These are phyloP conservation scores for Leucoraja erinaceus DNA, from an alignment of 2,113 vertebrate genomes.

Conservation along the genomic window DNA sequence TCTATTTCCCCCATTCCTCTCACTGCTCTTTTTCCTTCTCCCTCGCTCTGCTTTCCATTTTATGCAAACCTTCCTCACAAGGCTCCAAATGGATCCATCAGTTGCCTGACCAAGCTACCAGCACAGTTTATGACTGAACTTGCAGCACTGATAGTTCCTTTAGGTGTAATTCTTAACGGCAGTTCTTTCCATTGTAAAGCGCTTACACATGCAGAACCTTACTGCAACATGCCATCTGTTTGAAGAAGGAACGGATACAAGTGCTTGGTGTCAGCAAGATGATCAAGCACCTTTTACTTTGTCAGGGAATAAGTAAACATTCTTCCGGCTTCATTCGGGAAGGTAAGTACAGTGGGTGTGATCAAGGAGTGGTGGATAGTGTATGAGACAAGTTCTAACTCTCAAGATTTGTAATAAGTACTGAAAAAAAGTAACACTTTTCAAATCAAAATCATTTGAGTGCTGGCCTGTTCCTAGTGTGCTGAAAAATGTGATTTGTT, in stretches of 20 bases:
- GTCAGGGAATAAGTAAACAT: background rate
- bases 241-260: background rate
- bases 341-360: background rate
- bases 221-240: background rate
- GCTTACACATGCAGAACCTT: background rate
- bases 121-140: background rate
- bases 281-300: background rate
- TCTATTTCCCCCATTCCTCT: background rate
- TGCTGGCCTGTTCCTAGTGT: background rate
- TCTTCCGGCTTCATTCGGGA: background rate
- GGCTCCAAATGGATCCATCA: background rate
- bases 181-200: background rate
- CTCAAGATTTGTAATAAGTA: background rate
- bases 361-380: too few relatives aligned
- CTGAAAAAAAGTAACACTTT: background rate
- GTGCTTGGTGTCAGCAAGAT: background rate
- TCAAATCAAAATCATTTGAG: background rate
- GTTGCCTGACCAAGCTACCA: background rate
- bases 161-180: background rate
- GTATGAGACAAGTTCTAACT: background rate
- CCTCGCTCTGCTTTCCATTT: background rate
- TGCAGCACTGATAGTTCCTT: background rate
- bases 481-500: background rate
- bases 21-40: too few relatives aligned
- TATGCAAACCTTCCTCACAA: background rate